phyloP scores from a whole-genome alignment of 2,113 vertebrate species.

The Uropsilus gracilis region DNA sequence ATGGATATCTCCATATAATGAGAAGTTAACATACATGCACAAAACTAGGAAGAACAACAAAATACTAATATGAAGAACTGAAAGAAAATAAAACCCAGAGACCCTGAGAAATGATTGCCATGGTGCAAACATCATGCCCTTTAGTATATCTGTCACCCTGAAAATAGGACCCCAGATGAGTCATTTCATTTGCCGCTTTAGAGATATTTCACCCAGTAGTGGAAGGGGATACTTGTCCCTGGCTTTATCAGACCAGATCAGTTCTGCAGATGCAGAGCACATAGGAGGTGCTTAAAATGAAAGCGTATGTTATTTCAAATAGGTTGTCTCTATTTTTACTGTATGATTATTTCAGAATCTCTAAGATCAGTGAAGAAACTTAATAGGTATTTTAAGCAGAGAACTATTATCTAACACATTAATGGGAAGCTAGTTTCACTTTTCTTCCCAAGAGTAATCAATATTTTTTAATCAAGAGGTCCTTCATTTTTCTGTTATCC shows the following conservation, averaged over 20 bases:
- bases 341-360: background rate
- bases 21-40: background rate
- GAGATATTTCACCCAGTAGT: background rate
- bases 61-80: background rate
- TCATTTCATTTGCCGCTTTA: background rate
- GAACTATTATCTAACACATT: background rate
- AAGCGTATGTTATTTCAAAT: background rate
- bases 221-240: background rate
- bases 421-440: background rate
- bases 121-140: background rate
- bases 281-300: background rate
- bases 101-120: background rate
- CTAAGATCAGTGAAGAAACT: background rate
- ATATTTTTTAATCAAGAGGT: background rate
- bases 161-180: background rate
- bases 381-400: background rate
- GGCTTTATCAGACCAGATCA: background rate
- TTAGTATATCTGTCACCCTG: background rate
- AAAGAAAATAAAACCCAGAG: conserved; percentile 40
- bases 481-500: background rate
- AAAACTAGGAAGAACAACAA: background rate
- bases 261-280: background rate
- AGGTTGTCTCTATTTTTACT: background rate
- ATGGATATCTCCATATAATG: background rate
- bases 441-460: conserved; percentile 16